phyloP scores from a whole-genome alignment of 2,888 invertebrate genomes.

The Belgica antarctica region DNA sequence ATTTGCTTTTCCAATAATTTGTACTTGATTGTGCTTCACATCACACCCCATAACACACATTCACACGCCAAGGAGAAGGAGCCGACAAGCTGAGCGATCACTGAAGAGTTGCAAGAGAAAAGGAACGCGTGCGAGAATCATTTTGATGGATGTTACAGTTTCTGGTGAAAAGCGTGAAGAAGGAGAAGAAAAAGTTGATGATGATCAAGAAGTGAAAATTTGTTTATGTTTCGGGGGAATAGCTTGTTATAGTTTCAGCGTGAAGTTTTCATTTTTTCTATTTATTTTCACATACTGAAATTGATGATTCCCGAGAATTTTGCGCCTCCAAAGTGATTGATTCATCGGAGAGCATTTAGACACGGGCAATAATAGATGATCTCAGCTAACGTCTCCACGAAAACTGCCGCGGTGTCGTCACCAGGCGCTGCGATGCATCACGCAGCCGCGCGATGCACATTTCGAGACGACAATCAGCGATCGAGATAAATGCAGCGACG shows the following conservation, averaged over 20 bases:
- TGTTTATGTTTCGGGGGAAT: slow-evolving; percentile 15
- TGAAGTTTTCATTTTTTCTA: slow-evolving; percentile 30
- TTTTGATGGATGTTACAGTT: background rate
- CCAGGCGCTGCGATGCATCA: background rate
- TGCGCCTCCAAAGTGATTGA: slow-evolving; percentile 25
- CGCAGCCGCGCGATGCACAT: background rate
- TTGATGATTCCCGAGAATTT: background rate
- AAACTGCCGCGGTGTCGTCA: background rate
- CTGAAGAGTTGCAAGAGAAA: background rate
- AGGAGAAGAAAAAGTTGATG: slow-evolving; percentile 1
- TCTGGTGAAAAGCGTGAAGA: background rate
- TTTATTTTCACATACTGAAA: slow-evolving; percentile 26
- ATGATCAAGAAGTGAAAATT: slow-evolving; percentile 25
- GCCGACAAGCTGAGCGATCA: background rate
- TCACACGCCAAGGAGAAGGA: background rate
- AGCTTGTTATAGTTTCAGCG: slow-evolving; percentile 29
- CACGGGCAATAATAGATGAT: background rate
- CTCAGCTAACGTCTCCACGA: too few species aligned
- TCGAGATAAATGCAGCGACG: background rate
- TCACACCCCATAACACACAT: slow-evolving; percentile 4
- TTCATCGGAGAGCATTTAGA: slow-evolving; percentile 19
- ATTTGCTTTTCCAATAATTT: slow-evolving; percentile 10
- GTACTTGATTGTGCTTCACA: slow-evolving; percentile 16
- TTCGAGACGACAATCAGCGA: background rate
- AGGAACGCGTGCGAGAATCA: too few species aligned